Percentiles rank a stretch among this genome's conserved stretches.
Conservation (phyloP, 2,888 invertebrate genomes). For the Lagria hirta region DNA sequence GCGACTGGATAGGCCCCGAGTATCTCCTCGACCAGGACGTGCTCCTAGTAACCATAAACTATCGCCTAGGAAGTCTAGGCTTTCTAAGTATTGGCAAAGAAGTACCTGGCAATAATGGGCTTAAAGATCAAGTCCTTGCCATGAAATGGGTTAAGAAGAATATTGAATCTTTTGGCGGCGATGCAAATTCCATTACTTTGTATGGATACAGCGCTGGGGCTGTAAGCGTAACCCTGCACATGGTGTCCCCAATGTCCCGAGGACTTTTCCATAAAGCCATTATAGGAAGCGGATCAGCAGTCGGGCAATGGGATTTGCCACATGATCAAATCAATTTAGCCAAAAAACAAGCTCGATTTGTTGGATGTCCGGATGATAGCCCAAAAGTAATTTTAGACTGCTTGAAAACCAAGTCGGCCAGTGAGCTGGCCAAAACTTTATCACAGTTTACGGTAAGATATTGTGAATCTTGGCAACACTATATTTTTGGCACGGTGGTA, state of each 20-base stretch:
- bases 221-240: constrained; percentile 53
- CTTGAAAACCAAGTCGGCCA: constrained; percentile 58
- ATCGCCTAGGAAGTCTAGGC: constrained; percentile 59
- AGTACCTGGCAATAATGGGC: constrained; percentile 68
- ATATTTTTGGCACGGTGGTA: too few relatives aligned
- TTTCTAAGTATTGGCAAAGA: constrained; percentile 63
- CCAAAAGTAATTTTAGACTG: constrained; percentile 60
- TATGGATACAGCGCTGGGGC: constrained; percentile 60
- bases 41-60: constrained; percentile 67
- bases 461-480: too few relatives aligned
- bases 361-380: constrained; percentile 60
- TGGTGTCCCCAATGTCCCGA: constrained; percentile 68
- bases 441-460: constrained; percentile 55
- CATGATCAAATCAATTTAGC: constrained; percentile 61
- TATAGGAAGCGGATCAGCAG: constrained; percentile 66
- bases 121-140: constrained; percentile 70
- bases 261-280: constrained; percentile 71
- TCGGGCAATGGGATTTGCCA: constrained; percentile 58
- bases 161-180: constrained; percentile 68
- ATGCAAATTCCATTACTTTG: constrained; percentile 65
- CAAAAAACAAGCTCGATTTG: constrained; percentile 61
- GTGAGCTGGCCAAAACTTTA: constrained; percentile 56
- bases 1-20: constrained; percentile 59
- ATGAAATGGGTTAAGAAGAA: constrained; percentile 68
- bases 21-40: constrained; percentile 66